phyloP scores from a whole-genome alignment of 1,140 invertebrate genomes.

The Dryas iulia region DNA sequence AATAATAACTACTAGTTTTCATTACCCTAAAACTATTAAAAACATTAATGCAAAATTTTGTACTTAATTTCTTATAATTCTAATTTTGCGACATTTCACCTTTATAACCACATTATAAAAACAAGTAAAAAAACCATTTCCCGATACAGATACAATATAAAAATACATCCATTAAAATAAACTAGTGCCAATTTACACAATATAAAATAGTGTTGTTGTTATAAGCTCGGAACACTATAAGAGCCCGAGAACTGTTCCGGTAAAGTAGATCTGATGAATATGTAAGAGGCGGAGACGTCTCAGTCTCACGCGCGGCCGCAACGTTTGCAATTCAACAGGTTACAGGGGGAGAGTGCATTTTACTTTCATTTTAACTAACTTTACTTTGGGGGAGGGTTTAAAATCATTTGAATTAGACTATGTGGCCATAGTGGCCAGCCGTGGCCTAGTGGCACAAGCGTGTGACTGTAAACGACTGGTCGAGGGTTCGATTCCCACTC shows the following conservation, averaged over 20 bases:
- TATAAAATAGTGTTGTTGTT: background rate
- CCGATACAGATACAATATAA: too few relatives aligned
- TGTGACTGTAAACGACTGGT: too few relatives aligned
- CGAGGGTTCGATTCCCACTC: too few relatives aligned
- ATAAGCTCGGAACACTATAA: background rate
- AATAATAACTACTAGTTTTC: too few relatives aligned
- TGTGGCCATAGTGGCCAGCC: too few relatives aligned
- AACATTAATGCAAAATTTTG: too few relatives aligned
- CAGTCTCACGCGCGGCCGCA: constrained; percentile 31
- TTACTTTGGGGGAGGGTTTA: background rate
- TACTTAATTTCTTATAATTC: too few relatives aligned
- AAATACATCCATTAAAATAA: background rate
- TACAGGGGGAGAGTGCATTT: background rate
- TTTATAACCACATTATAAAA: background rate
- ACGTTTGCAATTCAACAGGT: constrained; percentile 36
- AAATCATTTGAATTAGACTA: too few relatives aligned
- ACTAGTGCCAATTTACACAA: background rate
- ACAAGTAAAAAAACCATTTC: background rate
- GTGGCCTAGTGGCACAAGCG: too few relatives aligned
- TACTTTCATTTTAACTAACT: background rate
- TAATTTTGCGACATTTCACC: too few relatives aligned
- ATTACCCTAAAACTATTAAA: too few relatives aligned
- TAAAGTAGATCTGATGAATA: constrained; percentile 43
- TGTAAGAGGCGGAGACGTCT: constrained; percentile 42
- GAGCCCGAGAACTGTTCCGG: background rate